Percentiles rank a stretch among this genome's conserved stretches.
These are phyloP conservation scores for Lithobates pipiens DNA, from an alignment of 2,797 vertebrate genomes.

Conservation along the genomic window DNA sequence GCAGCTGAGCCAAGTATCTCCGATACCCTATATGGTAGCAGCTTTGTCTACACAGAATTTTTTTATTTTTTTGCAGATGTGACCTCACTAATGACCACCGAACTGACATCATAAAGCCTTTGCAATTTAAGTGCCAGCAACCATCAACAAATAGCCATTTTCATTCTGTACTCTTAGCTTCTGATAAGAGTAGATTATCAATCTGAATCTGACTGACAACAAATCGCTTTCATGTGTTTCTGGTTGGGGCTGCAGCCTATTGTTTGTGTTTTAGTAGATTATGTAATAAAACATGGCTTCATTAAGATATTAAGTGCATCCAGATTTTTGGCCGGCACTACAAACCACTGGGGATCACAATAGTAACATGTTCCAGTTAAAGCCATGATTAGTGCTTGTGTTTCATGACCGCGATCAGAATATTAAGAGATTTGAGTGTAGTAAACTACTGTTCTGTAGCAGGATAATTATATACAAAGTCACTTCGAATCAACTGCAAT, in stretches of 20 bases:
- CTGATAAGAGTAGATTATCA: conserved; percentile 11
- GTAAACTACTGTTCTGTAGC: conserved; percentile 68
- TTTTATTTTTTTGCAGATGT: not conserved
- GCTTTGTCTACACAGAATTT: too few species aligned
- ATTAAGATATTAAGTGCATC: conserved; percentile 52
- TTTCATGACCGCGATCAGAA: conserved; percentile 31
- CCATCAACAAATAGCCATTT: not conserved
- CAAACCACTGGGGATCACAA: conserved; percentile 27
- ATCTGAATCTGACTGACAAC: conserved; percentile 12
- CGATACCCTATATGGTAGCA: too few species aligned
- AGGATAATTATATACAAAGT: conserved; percentile 29
- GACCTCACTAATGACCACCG: not conserved
- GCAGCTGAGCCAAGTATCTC: not conserved
- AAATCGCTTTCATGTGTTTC: conserved; percentile 43
- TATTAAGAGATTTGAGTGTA: conserved; percentile 65
- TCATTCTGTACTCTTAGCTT: not conserved
- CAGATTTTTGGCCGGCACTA: conserved; percentile 40
- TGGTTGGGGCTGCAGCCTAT: conserved; percentile 7
- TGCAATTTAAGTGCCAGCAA: not conserved
- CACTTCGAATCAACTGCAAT: not conserved
- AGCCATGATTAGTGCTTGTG: conserved; percentile 25
- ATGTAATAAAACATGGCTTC: conserved; percentile 53
- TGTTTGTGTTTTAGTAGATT: conserved; percentile 44
- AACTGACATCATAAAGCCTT: not conserved
- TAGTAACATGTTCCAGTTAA: conserved; percentile 29